Base-by-base conservation (phyloP, 2,113 vertebrate species). In the Heloderma charlesbogerti region DNA sequence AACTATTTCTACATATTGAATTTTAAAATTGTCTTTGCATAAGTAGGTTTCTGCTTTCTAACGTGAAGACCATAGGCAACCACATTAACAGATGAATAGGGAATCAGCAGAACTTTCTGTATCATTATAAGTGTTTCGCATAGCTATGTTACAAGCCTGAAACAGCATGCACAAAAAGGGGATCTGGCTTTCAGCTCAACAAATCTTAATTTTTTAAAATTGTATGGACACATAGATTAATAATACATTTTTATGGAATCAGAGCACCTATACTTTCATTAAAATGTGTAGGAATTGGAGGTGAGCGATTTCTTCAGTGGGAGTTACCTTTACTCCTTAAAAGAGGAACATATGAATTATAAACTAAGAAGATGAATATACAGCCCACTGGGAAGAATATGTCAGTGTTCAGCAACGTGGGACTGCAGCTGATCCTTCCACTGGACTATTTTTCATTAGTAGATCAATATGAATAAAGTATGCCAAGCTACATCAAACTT, bases 1-100 rank as follows among this genome's bases (percentile, higher is more conserved):
- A 90, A 92, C 83, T 27, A 67, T 78, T 84, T 57, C 27, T 78
- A 88, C 27, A 6, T n/a, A 67, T 1, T 80, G 83, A 87, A 6
- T 71, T 51, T 16, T 43, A 9, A 81, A 29, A 51, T 86, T 54
- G 34, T 25, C 77, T 16, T 27, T 4, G 15, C 0, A 51, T 0
- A 87, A 60, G 87, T 71, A 57, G 90, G 15, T 75, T 43, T 0
- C 45, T 85, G 1, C 16, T 81, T 45, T 84, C 34, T 51, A 54
- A 80, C 8, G 12, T 0, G 3, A 45, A 86, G 31, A 43, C 1
- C 57, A 37, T 16, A 67, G 13, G 8, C 43, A 77, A 66, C 18
- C 29, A 15, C 69, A 51, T 82, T 88, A 91, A 22, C 43, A 1
- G n/a, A 27, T 87, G 0, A 0, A 8, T 4, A 83, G 0, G 40